Base-by-base conservation (phyloP, 37 sponge, comb jelly and placozoan genomes). In the Corticium candelabrum region DNA sequence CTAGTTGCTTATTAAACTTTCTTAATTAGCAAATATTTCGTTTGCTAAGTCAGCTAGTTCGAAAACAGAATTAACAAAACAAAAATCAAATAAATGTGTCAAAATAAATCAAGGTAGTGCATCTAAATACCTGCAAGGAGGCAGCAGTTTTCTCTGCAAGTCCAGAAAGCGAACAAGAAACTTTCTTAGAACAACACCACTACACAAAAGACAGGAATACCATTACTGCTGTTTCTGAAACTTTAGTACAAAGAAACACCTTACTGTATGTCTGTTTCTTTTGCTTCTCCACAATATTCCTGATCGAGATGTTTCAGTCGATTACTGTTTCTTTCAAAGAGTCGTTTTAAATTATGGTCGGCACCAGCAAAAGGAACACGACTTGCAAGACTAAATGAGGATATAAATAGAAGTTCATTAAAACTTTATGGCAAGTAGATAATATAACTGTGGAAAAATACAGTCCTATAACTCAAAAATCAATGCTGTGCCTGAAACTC, bases 291-390 rank as follows among this genome's bases (percentile, higher is more conserved):
- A 11, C 62, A 27, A 50, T 50, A 50, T 21, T 11, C 21, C 62
- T 50, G 62, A 27, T 50, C 62, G 3, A 85, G 41, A 30, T 57
- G 3, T 41, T 85, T 34, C 37, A 85, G 79, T 67, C 37, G 37
- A 1, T 36, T 29, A 1, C 30, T 3, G 38, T 78, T 78, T 76
- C 85, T 87, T 31, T 85, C 82, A 37, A 74, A 82, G 5, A 91
- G 40, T 35, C 81, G 62, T 39, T 82, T 37, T 30, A 91, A 41
- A 50, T 91, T 91, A 33, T 35, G 67, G 77, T 88, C 89, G 0
- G 83, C 83, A 33, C 86, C 89, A 33, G 77, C n/a, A 39, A 91
- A 91, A 0, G 92, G 92, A 43, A 85, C 68, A 41, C 83, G 78
- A 34, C 88, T 79, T 2, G 86, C 75, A 21, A 90, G 39, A 76